These are phyloP conservation scores for Coccyzus lansbergi DNA, from an alignment of 2,797 vertebrate genomes.

Conservation along the genomic window DNA sequence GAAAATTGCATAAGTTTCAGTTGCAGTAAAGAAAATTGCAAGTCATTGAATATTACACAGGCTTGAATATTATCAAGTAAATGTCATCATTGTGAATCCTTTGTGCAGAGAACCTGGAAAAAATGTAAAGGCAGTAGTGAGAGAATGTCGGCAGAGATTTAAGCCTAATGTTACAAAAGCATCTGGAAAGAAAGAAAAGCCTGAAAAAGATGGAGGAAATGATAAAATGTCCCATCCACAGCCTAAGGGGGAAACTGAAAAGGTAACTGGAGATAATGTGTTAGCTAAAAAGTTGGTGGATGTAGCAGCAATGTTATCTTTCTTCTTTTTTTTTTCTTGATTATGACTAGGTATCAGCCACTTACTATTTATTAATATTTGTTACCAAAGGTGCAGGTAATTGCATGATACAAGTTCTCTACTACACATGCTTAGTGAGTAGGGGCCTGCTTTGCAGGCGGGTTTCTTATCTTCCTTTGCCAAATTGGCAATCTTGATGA, in stretches of 20 bases:
- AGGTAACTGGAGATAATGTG: constrained; percentile 34
- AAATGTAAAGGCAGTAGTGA: background rate
- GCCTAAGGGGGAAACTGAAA: background rate
- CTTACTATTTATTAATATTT: background rate
- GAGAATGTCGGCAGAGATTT: constrained; percentile 47
- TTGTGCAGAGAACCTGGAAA: constrained; percentile 46
- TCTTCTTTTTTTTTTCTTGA: background rate
- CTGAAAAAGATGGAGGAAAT: background rate
- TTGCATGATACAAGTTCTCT: too few species aligned
- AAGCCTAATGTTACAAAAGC: constrained; percentile 53
- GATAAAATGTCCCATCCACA: background rate
- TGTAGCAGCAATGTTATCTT: background rate
- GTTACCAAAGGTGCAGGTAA: too few species aligned
- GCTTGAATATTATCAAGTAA: background rate
- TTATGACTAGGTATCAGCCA: background rate
- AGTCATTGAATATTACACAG: background rate
- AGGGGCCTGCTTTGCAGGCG: too few species aligned
- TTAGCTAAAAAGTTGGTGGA: background rate
- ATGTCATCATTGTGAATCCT: background rate
- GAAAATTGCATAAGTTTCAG: background rate
- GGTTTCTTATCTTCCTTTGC: too few species aligned
- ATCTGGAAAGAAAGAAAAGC: constrained; percentile 35
- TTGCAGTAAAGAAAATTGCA: background rate
- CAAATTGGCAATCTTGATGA: too few species aligned
- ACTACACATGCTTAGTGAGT: too few species aligned